phyloP scores from a whole-genome alignment of 2,888 invertebrate species.

The Plemyria rubiginata region DNA sequence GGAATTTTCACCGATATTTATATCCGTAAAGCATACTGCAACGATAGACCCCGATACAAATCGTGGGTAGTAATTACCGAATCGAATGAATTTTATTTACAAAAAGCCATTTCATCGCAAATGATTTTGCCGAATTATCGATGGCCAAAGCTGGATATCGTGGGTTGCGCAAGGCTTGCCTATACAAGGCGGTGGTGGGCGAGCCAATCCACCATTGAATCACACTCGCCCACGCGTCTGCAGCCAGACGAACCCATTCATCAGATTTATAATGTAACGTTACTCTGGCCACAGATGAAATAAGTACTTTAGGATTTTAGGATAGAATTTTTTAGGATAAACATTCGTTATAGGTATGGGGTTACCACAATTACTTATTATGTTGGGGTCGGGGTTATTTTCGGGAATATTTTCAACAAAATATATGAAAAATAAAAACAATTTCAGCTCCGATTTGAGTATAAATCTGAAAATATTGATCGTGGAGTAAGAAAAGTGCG shows the following conservation, averaged over 20 bases:
- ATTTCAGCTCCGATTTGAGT: too few relatives aligned
- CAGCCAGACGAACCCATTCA: slow-evolving; percentile 56
- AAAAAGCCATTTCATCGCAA: slow-evolving; percentile 17
- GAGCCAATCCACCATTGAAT: slow-evolving; percentile 62
- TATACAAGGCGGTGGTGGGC: slow-evolving; percentile 62
- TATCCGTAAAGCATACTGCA: not conserved
- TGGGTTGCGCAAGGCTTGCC: slow-evolving; percentile 68
- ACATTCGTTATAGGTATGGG: too few relatives aligned
- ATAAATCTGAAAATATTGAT: too few relatives aligned
- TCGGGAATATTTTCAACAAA: too few relatives aligned
- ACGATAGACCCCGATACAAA: not conserved
- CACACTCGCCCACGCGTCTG: slow-evolving; percentile 70
- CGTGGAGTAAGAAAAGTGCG: too few relatives aligned
- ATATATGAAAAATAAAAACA: too few relatives aligned
- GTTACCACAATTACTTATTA: too few relatives aligned
- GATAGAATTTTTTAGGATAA: too few relatives aligned
- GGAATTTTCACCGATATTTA: too few relatives aligned
- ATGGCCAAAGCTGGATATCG: slow-evolving; percentile 51
- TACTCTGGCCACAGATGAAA: too few relatives aligned
- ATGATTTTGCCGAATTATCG: slow-evolving; percentile 44
- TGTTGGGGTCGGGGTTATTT: too few relatives aligned
- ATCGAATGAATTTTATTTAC: slow-evolving; percentile 16
- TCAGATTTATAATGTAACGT: slow-evolving; percentile 41
- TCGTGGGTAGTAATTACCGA: not conserved
- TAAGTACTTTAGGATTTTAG: too few relatives aligned